phyloP scores from a whole-genome alignment of 2,797 vertebrate species.

The Carcharodon carcharias region DNA sequence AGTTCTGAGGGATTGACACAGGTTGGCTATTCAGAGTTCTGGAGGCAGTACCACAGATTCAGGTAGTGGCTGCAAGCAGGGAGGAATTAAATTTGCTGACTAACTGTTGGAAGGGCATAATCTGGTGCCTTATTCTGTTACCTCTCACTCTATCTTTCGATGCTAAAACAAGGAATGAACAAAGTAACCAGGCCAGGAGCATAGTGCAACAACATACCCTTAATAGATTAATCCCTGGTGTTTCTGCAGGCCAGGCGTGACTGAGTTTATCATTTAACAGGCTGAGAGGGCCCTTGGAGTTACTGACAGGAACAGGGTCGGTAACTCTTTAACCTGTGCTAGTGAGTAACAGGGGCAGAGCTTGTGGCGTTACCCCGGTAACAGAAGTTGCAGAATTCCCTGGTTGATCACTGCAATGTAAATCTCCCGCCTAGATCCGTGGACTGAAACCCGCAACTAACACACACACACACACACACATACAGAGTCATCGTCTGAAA shows the following conservation, averaged over 20 bases:
- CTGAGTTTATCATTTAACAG: neutral
- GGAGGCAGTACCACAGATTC: too few species aligned
- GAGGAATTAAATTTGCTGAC: neutral
- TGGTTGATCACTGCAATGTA: neutral
- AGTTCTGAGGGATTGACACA: too few species aligned
- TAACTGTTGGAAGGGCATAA: neutral
- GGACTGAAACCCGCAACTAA: neutral
- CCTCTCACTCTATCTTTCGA: neutral
- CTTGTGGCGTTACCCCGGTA: constrained; percentile 14
- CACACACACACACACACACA: neutral
- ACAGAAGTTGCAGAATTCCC: neutral
- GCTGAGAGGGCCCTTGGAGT: neutral
- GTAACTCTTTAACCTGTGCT: neutral
- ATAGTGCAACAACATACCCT: neutral
- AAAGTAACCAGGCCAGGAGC: neutral
- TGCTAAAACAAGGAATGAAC: neutral
- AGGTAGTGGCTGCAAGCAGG: neutral
- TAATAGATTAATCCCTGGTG: neutral
- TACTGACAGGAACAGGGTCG: neutral
- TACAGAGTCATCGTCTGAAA: neutral
- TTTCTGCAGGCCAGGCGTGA: neutral
- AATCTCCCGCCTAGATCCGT: neutral
- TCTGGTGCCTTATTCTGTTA: neutral
- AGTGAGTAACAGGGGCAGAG: neutral
- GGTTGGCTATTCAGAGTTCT: too few species aligned